phyloP scores from a whole-genome alignment of 2,888 invertebrate genomes.

The Dynastes tityus region DNA sequence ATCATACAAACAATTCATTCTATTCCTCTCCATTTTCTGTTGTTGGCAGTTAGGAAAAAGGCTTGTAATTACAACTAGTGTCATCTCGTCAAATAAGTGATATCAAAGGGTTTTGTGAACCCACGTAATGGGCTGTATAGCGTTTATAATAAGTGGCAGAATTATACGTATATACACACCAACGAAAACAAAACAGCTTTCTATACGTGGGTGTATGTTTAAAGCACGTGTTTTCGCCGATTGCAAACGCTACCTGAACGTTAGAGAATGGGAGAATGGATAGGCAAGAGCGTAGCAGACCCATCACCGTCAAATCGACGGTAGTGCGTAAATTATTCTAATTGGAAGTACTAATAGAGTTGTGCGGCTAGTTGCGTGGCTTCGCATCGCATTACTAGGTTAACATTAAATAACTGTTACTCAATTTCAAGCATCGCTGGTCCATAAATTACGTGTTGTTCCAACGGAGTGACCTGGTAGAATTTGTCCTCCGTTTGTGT shows the following conservation, averaged over 20 bases:
- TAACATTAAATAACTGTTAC: slow-evolving; percentile 46
- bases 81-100: slow-evolving; percentile 11
- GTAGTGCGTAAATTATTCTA: slow-evolving; percentile 42
- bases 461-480: slow-evolving; percentile 34
- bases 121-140: background rate
- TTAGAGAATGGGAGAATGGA: slow-evolving; percentile 6
- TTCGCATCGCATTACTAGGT: slow-evolving; percentile 43
- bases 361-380: slow-evolving; percentile 29
- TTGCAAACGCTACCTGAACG: background rate
- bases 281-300: background rate
- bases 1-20: background rate
- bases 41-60: background rate
- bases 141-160: background rate
- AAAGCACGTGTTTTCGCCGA: background rate
- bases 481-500: slow-evolving; percentile 13
- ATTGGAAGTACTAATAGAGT: slow-evolving; percentile 45
- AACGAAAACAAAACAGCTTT: background rate
- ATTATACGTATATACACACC: background rate
- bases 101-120: slow-evolving; percentile 12
- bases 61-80: background rate
- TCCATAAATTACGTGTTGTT: slow-evolving; percentile 35
- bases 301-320: slow-evolving; percentile 36
- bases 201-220: background rate
- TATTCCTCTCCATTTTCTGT: background rate
- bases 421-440: slow-evolving; percentile 44